Evolutionary conservation across 2,888 invertebrate genomes (phyloP).

Genomic region (Philhelius pedissequus): DNA sequence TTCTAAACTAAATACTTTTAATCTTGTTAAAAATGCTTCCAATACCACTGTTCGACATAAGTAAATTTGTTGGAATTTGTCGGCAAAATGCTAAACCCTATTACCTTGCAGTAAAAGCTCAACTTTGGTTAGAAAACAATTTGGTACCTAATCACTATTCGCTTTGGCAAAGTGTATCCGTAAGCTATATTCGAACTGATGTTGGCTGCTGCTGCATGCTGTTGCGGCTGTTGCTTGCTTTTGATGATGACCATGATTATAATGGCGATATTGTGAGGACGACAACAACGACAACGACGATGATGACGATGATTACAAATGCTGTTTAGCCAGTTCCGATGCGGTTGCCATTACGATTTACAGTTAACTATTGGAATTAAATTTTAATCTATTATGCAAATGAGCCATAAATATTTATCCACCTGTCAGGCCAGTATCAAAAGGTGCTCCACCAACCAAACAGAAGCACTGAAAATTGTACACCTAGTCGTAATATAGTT

Average conservation of each 20-base stretch:
- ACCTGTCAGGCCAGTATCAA: conserved; percentile 52
- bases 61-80: conserved; percentile 2
- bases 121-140: conserved; percentile 52
- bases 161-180: conserved; percentile 11
- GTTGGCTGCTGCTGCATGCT: not conserved
- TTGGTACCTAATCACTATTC: conserved; percentile 43
- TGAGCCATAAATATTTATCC: conserved; percentile 67
- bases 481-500: too few relatives aligned
- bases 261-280: conserved; percentile 24
- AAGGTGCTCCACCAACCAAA: conserved; percentile 3
- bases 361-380: conserved; percentile 62
- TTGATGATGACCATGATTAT: conserved; percentile 47
- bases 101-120: not conserved
- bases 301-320: conserved; percentile 39
- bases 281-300: not conserved
- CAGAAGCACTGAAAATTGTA: not conserved
- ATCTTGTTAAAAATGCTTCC: not conserved
- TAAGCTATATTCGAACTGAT: not conserved
- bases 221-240: not conserved
- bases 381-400: conserved; percentile 69
- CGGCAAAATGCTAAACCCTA: not conserved
- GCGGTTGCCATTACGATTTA: conserved; percentile 36
- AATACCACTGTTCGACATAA: not conserved
- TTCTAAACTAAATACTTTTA: not conserved
- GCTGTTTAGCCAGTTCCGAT: conserved; percentile 42